phyloP scores from a whole-genome alignment of 1,140 invertebrate genomes.

The Euwallacea fornicatus region DNA sequence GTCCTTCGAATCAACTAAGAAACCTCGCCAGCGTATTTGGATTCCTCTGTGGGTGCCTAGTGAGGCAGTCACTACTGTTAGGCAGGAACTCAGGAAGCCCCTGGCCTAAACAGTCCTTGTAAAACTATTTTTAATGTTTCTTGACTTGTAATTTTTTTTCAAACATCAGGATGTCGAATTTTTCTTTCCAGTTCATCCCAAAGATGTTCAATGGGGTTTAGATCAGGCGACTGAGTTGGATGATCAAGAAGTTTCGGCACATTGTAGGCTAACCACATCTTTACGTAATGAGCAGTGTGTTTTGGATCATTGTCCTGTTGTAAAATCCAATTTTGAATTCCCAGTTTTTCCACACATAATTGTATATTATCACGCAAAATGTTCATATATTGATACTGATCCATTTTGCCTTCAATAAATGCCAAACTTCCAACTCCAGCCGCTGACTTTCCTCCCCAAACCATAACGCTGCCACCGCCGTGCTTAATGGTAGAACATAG shows the following conservation, averaged over 20 bases:
- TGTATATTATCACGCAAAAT: not conserved
- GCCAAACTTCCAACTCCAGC: not conserved
- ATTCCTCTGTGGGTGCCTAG: too few relatives aligned
- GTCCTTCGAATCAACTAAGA: too few relatives aligned
- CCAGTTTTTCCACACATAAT: not conserved
- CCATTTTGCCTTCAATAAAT: not conserved
- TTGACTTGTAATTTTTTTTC: not conserved
- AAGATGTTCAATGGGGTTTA: not conserved
- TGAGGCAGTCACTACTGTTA: too few relatives aligned
- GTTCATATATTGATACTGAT: not conserved
- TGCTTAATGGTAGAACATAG: conserved; percentile 2
- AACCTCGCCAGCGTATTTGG: too few relatives aligned
- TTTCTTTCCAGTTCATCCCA: not conserved
- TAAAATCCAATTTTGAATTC: not conserved
- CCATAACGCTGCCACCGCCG: not conserved
- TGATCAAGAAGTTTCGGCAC: too few relatives aligned
- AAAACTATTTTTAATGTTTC: conserved; percentile 1
- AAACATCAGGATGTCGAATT: not conserved
- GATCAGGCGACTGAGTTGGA: too few relatives aligned
- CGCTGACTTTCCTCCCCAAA: not conserved
- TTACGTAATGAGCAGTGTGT: too few relatives aligned
- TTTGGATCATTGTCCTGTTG: too few relatives aligned
- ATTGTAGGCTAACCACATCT: too few relatives aligned
- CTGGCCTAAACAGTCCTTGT: too few relatives aligned
- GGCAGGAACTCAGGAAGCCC: too few relatives aligned